Evolutionary conservation across 2,888 invertebrate genomes (phyloP), one percentile per base, ranked within the genome.

Genomic region (Allacma fusca): DNA sequence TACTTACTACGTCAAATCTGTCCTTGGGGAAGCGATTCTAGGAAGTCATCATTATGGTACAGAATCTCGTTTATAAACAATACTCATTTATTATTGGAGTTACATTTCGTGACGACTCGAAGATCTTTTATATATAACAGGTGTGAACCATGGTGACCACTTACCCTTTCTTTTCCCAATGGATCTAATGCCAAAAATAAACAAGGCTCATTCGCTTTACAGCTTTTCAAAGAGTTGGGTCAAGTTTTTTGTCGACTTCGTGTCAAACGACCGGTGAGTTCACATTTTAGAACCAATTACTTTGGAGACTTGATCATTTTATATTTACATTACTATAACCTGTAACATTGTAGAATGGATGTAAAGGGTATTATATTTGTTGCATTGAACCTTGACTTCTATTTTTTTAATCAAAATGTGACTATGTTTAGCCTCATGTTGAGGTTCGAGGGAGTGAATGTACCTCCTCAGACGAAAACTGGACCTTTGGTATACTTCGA

Each of bases 241-340:
- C 4, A 67, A 67, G 29, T 26, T 67, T 9, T 9, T 67, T 4
- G 67, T 29, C 4, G 67, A 67, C 19, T 72, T 72, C 26, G 50
- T 28, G 19, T 43, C 21, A 29, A 43, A 50, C 19, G n/a, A 70
- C 21, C 13, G 1, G 23, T 24, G 23, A 62, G n/a, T n/a, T n/a
- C n/a, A n/a, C n/a, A n/a, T n/a, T n/a, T n/a, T n/a, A n/a, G n/a
- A n/a, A n/a, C n/a, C n/a, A n/a, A n/a, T n/a, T n/a, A n/a, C n/a
- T n/a, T n/a, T n/a, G n/a, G n/a, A n/a, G n/a, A n/a, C n/a, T n/a
- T 62, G 13, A 21, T 24, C 12, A 26, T 23, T 62, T 23, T 12
- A 23, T 62, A 1, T 67, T 67, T 34, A 26, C 40, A 40, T 40
- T 9, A 40, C 5, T 40, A 40, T 9, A 40, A 13, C 13, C 40